A percentile compares a stretch with the other conserved stretches of the same genome.
Conservation (phyloP, 2,113 vertebrate species). For the Fregetta grallaria region DNA sequence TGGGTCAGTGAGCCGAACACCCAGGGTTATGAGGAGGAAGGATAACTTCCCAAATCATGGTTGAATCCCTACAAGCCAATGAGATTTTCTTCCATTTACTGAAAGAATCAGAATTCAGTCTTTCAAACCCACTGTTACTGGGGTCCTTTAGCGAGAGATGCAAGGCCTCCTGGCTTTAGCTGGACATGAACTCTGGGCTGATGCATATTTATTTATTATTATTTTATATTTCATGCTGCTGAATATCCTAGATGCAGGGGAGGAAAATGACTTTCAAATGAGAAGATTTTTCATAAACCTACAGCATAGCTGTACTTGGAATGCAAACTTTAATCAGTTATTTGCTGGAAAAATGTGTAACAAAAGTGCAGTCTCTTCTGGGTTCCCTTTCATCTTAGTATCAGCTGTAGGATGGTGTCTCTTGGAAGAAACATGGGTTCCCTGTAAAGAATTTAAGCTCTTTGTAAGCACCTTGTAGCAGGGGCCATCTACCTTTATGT, state of each 20-base stretch:
- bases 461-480: background rate
- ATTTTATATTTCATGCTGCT: background rate
- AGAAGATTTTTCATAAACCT: constrained; percentile 38
- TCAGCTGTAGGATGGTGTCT: background rate
- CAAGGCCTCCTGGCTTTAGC: background rate
- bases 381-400: background rate
- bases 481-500: background rate
- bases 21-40: background rate
- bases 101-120: background rate
- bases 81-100: background rate
- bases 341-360: background rate
- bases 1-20: background rate
- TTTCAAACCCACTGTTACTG: background rate
- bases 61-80: background rate
- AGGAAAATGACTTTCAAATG: constrained; percentile 54
- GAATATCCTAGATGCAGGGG: constrained; percentile 9
- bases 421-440: background rate
- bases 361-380: background rate
- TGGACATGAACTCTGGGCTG: background rate
- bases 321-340: constrained; percentile 26
- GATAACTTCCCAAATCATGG: background rate
- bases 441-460: background rate
- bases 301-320: background rate
- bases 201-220: constrained; percentile 50
- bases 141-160: background rate